phyloP scores from a whole-genome alignment of 2,113 vertebrate genomes.

The Procapra przewalskii region DNA sequence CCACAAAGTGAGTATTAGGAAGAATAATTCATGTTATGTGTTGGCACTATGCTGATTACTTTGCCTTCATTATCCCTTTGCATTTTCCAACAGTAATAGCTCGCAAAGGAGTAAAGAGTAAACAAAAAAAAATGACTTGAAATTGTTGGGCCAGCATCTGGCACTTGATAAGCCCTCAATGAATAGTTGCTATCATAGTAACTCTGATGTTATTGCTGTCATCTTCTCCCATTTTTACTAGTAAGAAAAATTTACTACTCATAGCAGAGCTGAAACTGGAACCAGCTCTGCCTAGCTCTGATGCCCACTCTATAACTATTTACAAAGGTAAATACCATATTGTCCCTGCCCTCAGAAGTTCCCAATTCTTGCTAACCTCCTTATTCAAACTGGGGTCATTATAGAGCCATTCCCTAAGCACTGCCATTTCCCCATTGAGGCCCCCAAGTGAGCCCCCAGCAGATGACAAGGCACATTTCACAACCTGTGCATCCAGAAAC shows the following conservation, averaged over 20 bases:
- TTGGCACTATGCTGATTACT: not conserved
- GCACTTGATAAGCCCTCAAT: not conserved
- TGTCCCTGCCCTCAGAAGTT: not conserved
- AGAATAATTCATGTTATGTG: not conserved
- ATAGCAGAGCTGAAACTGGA: not conserved
- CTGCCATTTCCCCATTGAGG: not conserved
- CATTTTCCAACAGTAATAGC: not conserved
- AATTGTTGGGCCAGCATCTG: not conserved
- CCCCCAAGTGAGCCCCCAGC: not conserved
- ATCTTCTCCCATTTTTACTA: not conserved
- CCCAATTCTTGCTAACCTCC: not conserved
- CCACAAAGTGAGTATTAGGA: not conserved
- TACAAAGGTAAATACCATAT: not conserved
- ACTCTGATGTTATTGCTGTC: not conserved
- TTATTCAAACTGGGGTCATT: not conserved
- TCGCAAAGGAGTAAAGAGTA: not conserved
- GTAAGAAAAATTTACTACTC: not conserved
- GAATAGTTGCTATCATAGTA: not conserved
- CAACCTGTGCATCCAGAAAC: constrained; percentile 10
- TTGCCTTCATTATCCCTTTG: not conserved
- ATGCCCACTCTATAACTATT: not conserved
- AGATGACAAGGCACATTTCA: constrained; percentile 4
- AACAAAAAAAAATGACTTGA: not conserved
- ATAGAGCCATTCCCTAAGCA: not conserved
- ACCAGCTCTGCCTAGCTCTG: not conserved